phyloP scores from a whole-genome alignment of 2,113 vertebrate species.

The Cyanocitta stelleri region DNA sequence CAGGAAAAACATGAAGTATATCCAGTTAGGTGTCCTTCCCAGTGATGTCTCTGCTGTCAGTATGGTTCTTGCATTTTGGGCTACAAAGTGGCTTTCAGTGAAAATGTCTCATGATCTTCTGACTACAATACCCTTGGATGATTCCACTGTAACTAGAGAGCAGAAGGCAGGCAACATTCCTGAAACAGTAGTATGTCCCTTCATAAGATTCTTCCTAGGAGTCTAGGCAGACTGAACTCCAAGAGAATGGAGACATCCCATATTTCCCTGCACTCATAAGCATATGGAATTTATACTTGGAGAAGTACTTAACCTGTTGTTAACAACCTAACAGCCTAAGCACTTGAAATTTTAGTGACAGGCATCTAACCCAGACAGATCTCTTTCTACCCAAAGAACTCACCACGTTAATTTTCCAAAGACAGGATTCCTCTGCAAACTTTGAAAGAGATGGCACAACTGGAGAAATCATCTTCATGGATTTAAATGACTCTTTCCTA shows the following conservation, averaged over 20 bases:
- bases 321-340: neutral
- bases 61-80: neutral
- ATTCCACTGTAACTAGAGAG: neutral
- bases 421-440: neutral
- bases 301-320: neutral
- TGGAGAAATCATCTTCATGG: neutral
- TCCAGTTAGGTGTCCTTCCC: neutral
- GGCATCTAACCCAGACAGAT: neutral
- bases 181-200: neutral
- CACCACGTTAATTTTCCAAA: neutral
- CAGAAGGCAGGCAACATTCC: neutral
- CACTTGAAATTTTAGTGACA: neutral
- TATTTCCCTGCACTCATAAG: neutral
- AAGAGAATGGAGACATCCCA: neutral
- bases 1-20: neutral
- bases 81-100: neutral
- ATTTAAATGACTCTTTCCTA: neutral
- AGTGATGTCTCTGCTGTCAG: neutral
- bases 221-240: neutral
- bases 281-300: neutral
- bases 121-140: neutral
- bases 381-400: neutral
- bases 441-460: neutral
- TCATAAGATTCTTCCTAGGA: neutral
- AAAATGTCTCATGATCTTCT: neutral